A percentile compares a stretch with the other conserved stretches of the same genome.
Evolutionary conservation across 2,113 vertebrate genomes (phyloP).

Genomic region (Ia io): DNA sequence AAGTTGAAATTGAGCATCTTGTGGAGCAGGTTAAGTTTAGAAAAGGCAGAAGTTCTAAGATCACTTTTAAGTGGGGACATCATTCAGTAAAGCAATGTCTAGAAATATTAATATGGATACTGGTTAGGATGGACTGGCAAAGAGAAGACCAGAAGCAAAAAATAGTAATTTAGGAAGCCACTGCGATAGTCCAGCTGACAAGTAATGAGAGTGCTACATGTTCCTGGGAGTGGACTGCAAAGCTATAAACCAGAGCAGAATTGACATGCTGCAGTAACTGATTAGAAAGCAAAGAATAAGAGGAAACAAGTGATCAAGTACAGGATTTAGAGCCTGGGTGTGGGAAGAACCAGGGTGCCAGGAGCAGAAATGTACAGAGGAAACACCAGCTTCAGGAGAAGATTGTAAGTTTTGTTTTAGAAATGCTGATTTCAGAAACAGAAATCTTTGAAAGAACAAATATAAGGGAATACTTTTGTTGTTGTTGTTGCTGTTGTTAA

Average conservation of each 20-base stretch:
- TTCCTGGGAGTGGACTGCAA: not conserved
- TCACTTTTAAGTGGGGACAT: not conserved
- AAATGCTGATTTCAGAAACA: not conserved
- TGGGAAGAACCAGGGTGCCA: not conserved
- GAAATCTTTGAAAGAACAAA: not conserved
- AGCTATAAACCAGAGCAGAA: not conserved
- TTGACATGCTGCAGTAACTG: not conserved
- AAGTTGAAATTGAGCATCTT: constrained; percentile 1
- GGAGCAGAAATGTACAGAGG: not conserved
- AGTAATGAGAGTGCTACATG: not conserved
- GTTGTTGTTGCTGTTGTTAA: too few relatives aligned
- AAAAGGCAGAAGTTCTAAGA: not conserved
- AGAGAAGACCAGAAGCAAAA: not conserved
- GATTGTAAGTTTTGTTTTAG: not conserved
- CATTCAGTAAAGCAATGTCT: not conserved
- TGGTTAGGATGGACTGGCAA: not conserved
- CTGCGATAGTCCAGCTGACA: not conserved
- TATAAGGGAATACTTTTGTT: too few relatives aligned
- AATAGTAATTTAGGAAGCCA: not conserved
- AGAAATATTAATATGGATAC: not conserved
- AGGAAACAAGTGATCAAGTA: not conserved
- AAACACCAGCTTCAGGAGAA: not conserved
- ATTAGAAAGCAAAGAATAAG: not conserved
- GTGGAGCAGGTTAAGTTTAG: not conserved
- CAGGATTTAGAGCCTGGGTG: not conserved